A percentile compares a stretch with the other conserved stretches of the same genome.
Conservation (phyloP, 2,797 vertebrate species). For the Protosalanx chinensis region DNA sequence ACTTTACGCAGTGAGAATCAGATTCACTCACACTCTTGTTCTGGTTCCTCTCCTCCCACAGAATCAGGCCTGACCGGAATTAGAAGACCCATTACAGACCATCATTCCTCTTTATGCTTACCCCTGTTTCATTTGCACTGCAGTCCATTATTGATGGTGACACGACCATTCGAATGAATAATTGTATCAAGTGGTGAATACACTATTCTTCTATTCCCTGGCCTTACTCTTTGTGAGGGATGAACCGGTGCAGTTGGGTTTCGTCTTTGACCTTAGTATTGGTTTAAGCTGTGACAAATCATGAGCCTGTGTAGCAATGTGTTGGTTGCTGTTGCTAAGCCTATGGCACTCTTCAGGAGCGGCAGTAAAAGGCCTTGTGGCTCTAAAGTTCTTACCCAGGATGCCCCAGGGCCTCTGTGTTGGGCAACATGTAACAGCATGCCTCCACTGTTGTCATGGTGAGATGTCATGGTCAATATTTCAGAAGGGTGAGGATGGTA, state of each 20-base stretch:
- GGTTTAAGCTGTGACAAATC: constrained; percentile 3
- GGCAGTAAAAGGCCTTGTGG: not conserved
- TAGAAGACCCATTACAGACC: not conserved
- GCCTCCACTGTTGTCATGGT: constrained; percentile 10
- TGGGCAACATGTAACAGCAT: constrained; percentile 7
- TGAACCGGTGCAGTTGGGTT: not conserved
- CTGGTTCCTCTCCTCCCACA: not conserved
- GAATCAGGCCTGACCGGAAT: not conserved
- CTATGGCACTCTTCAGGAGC: not conserved
- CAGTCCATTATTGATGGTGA: no score
- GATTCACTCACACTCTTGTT: constrained; percentile 1
- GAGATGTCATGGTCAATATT: not conserved
- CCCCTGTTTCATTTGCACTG: no score
- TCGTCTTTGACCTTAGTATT: not conserved
- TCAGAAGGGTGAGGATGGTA: not conserved
- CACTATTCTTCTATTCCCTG: not conserved
- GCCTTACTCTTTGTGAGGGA: not conserved
- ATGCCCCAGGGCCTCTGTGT: not conserved
- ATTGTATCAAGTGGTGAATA: not conserved
- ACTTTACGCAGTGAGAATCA: constrained; percentile 4
- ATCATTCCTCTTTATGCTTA: not conserved
- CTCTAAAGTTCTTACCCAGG: not conserved
- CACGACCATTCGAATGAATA: no score
- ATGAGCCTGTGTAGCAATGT: not conserved
- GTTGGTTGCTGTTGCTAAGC: constrained; percentile 8